phyloP scores from a whole-genome alignment of 2,888 invertebrate genomes.

The Dynastes maya region DNA sequence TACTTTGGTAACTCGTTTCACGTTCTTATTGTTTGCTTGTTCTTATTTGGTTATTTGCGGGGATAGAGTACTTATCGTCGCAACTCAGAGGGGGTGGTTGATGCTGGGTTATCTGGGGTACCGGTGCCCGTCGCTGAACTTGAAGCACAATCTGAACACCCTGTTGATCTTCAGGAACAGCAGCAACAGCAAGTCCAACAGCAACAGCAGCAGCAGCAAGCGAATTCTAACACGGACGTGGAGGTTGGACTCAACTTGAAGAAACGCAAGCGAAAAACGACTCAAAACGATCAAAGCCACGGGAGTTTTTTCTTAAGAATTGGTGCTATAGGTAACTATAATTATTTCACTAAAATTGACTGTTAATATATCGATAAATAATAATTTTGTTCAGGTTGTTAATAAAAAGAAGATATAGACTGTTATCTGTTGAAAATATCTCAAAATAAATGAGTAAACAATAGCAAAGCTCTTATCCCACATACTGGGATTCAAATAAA shows the following conservation, averaged over 20 bases:
- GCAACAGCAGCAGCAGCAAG: conserved; percentile 71
- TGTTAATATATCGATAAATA: background rate
- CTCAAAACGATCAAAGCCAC: conserved; percentile 92
- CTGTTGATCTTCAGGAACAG: conserved; percentile 62
- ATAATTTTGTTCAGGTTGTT: background rate
- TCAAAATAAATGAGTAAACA: background rate
- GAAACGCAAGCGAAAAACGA: conserved; percentile 87
- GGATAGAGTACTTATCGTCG: conserved; percentile 71
- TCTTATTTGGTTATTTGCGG: conserved; percentile 55
- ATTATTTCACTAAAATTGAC: background rate
- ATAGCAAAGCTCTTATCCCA: background rate
- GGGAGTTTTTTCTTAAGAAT: conserved; percentile 95
- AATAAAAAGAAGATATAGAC: no score
- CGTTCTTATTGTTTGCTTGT: conserved; percentile 59
- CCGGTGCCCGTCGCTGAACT: conserved; percentile 70
- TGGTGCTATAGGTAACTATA: conserved; percentile 88
- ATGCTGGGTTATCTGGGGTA: conserved; percentile 69
- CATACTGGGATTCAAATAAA: no score
- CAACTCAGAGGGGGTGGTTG: conserved; percentile 71
- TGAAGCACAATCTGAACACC: conserved; percentile 67
- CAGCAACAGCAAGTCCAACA: conserved; percentile 70
- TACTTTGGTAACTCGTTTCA: conserved; percentile 50
- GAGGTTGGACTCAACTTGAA: conserved; percentile 76
- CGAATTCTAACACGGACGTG: conserved; percentile 78
- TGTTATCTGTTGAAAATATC: background rate